Conservation (phyloP, 2,113 vertebrate genomes). For the Shinisaurus crocodilurus region DNA sequence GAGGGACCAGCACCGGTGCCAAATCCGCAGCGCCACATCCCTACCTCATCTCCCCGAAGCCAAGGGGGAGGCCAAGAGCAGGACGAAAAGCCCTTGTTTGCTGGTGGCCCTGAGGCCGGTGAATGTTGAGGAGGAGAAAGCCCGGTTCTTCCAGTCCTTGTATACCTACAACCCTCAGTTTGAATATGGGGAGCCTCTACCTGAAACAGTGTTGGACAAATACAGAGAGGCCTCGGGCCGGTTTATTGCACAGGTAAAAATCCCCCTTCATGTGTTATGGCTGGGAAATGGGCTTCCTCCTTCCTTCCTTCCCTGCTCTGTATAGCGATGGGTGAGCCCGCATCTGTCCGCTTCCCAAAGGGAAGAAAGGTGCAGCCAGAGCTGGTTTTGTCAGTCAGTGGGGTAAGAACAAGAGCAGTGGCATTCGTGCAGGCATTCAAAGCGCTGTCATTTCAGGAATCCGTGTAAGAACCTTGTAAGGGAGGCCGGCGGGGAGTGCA, state of each 20-base stretch:
- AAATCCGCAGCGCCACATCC: constrained; percentile 84
- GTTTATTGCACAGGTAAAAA: constrained; percentile 89
- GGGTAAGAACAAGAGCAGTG: no score
- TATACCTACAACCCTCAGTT: constrained; percentile 95
- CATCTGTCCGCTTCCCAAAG: neutral
- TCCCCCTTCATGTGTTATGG: neutral
- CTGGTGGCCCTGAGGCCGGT: constrained; percentile 89
- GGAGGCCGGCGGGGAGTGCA: neutral
- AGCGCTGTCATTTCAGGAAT: no score
- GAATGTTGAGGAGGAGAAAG: constrained; percentile 88
- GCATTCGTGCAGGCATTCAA: no score
- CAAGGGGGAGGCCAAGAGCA: constrained; percentile 37
- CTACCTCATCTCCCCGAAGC: constrained; percentile 87
- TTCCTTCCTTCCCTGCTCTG: neutral
- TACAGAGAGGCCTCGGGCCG: constrained; percentile 89
- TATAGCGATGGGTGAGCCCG: neutral
- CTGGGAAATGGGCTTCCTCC: neutral
- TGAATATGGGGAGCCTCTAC: constrained; percentile 86
- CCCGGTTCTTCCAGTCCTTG: constrained; percentile 86
- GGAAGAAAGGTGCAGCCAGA: neutral
- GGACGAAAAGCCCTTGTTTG: constrained; percentile 82
- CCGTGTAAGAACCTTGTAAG: no score
- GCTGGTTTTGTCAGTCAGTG: neutral
- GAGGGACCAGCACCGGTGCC: constrained; percentile 48
- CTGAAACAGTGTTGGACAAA: constrained; percentile 86